Conservation (phyloP, 2,113 vertebrate genomes). For the Neodontobutis hainanensis region DNA sequence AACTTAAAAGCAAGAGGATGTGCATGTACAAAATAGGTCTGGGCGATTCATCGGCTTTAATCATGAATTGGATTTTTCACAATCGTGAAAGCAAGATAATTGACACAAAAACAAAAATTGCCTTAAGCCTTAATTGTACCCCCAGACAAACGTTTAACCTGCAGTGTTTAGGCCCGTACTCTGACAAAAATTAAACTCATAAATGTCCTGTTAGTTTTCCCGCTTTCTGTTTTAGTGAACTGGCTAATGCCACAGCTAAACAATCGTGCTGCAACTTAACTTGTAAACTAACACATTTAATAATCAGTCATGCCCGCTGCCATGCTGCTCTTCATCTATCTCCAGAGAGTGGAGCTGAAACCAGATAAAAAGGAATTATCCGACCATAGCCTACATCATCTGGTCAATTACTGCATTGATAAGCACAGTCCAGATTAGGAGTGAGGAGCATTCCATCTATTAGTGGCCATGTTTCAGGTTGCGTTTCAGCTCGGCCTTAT, state of each 20-base stretch:
- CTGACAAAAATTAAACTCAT: no score
- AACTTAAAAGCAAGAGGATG: background rate
- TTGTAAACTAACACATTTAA: no score
- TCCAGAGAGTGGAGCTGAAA: background rate
- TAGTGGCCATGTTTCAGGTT: constrained; percentile 20
- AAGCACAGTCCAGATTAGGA: constrained; percentile 35
- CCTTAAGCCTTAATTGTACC: no score
- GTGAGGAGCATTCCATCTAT: constrained; percentile 38
- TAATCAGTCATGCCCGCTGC: background rate
- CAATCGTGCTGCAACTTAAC: no score
- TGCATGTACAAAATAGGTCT: background rate
- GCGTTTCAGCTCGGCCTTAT: constrained; percentile 52
- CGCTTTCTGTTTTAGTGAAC: no score
- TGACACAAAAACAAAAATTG: background rate
- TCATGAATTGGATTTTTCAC: background rate
- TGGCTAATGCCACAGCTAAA: no score
- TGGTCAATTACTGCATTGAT: constrained; percentile 42
- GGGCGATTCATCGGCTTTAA: background rate
- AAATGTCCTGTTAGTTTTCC: no score
- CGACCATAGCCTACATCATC: constrained; percentile 19
- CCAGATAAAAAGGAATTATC: constrained; percentile 11
- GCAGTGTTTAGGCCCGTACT: no score
- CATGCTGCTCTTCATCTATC: background rate
- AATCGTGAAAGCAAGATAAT: background rate
- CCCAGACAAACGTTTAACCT: no score